A percentile compares a stretch with the other conserved stretches of the same genome.
These are phyloP conservation scores for Micropoecilia bifurca DNA, from an alignment of 2,797 vertebrate species.

Conservation along the genomic window DNA sequence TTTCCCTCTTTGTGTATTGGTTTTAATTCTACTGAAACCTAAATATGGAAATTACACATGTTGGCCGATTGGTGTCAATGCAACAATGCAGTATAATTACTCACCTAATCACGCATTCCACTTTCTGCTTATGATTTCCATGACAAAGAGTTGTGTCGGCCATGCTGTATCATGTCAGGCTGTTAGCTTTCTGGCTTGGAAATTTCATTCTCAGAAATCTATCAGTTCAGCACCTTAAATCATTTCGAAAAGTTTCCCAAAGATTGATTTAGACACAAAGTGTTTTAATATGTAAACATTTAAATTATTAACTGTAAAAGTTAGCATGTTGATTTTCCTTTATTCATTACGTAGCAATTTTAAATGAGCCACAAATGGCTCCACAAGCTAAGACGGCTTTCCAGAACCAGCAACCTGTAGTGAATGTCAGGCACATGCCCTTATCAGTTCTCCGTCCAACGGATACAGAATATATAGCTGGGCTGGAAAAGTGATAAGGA, in stretches of 20 bases:
- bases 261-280: not conserved
- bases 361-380: slow-evolving; percentile 10
- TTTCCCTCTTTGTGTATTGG: not conserved
- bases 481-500: slow-evolving; percentile 99
- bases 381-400: slow-evolving; percentile 34
- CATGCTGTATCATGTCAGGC: slow-evolving; percentile 35
- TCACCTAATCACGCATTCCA: slow-evolving; percentile 37
- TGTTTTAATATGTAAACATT: not conserved
- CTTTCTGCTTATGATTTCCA: slow-evolving; percentile 26
- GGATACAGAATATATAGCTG: slow-evolving; percentile 89
- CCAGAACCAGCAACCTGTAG: slow-evolving; percentile 57
- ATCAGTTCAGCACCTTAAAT: not conserved
- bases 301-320: not conserved
- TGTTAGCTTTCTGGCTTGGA: slow-evolving; percentile 3
- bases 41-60: slow-evolving; percentile 16
- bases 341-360: not conserved
- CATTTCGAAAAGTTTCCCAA: not conserved
- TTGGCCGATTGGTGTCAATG: slow-evolving; percentile 9
- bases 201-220: not conserved
- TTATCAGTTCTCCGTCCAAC: slow-evolving; percentile 99
- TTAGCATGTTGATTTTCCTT: not conserved
- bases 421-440: slow-evolving; percentile 87
- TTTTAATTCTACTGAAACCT: slow-evolving; percentile 2
- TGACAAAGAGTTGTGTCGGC: slow-evolving; percentile 15
- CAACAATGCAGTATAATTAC: slow-evolving; percentile 20